Conservation (phyloP, 2,888 invertebrate species). For the Hyposoter dolosus region DNA sequence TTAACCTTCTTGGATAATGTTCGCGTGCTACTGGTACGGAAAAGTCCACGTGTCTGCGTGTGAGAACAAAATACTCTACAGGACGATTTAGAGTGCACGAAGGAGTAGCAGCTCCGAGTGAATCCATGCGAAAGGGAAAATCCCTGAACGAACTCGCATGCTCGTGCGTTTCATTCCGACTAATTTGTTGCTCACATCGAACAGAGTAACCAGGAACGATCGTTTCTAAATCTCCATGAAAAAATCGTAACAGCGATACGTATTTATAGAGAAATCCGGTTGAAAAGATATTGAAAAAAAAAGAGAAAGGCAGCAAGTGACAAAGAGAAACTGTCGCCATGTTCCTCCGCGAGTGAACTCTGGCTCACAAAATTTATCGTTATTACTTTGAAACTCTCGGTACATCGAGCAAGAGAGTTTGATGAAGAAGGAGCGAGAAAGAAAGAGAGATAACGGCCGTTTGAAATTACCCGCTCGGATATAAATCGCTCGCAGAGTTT, state of each 20-base stretch:
- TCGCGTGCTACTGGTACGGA: not conserved
- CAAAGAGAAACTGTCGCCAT: conserved; percentile 40
- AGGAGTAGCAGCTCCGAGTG: not conserved
- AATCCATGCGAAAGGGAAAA: not conserved
- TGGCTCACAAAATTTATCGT: conserved; percentile 70
- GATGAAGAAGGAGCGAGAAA: conserved; percentile 18
- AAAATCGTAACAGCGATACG: not conserved
- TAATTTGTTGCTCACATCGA: not conserved
- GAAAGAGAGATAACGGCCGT: conserved; percentile 38
- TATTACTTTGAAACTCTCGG: conserved; percentile 71
- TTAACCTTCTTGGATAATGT: conserved; percentile 73
- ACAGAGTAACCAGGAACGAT: not conserved
- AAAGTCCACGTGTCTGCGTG: conserved; percentile 6
- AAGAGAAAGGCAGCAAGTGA: not conserved
- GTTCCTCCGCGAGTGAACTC: conserved; percentile 29
- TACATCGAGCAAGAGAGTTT: conserved; percentile 49
- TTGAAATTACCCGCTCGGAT: conserved; percentile 60
- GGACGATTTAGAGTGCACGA: not conserved
- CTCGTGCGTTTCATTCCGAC: too few relatives aligned
- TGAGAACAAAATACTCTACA: not conserved
- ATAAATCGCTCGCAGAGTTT: conserved; percentile 66
- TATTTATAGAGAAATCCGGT: conserved; percentile 11
- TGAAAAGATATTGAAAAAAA: not conserved
- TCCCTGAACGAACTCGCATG: too few relatives aligned
- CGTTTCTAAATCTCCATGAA: not conserved